Evolutionary conservation across 1,140 invertebrate species (phyloP), one percentile per base, ranked within the genome.

Genomic region (Oreohelix idahoensis): DNA sequence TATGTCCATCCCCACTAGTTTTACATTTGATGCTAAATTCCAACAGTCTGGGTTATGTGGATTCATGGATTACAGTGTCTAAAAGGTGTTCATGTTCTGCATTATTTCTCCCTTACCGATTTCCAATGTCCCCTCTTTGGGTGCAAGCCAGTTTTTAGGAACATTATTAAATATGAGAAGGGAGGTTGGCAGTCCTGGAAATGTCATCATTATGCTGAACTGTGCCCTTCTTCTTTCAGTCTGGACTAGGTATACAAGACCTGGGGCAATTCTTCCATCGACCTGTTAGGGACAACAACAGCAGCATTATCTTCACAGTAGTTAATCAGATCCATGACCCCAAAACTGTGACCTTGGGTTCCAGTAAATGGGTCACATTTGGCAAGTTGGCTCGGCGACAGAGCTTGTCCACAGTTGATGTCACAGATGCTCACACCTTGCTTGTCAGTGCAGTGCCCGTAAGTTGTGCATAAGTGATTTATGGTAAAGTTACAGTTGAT

Each of bases 191-290:
- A n/a, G n/a, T n/a, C n/a, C n/a, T n/a, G n/a, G n/a, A n/a, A n/a
- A n/a, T n/a, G n/a, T n/a, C n/a, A 35, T 71, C 5, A 71, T 36
- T 35, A 71, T 20, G 32, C 38, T 71, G 11, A 71, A 17, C 26
- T 71, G 69, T 35, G 17, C 11, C 1, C 2, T 23, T 58, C 20
- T 45, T 75, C n/a, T 51, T 76, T 8, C 45, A 76, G 74, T 29
- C 95, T 73, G 96, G 97, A 0, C 93, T 99, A 0, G 96, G 97
- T 84, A 95, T 97, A 77, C 96, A 97, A 89, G 97, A 99, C 92
- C 93, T 99, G 81, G 97, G 98, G 23, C 96, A 98, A 92, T 94
- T 99, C 38, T 98, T 97, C 92, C 96, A 98, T 91, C 96, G 96
- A 88, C 97, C 97, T 0, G 92, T 99, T 53, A 94, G 95, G 85